phyloP scores from a whole-genome alignment of 64 coral and sea anemone species.

The Acropora tenuis region DNA sequence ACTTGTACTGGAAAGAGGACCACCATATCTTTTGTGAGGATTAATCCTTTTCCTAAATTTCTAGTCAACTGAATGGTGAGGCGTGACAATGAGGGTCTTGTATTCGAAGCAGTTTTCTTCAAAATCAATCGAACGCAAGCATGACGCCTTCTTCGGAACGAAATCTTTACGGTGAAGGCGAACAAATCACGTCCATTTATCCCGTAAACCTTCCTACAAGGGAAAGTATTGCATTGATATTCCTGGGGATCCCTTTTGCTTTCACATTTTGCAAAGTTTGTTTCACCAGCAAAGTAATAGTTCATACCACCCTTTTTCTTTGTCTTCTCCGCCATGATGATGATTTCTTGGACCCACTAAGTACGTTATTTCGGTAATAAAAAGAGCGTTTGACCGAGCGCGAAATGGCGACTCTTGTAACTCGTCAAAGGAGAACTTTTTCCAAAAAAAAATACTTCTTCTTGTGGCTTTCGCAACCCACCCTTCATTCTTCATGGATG shows the following conservation, averaged over 20 bases:
- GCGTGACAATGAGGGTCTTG: too few species aligned
- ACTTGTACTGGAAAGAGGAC: too few species aligned
- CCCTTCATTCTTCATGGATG: too few species aligned
- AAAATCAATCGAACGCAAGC: background rate
- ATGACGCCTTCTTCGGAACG: background rate
- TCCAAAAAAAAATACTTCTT: background rate
- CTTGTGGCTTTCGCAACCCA: background rate
- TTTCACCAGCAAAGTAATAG: constrained; percentile 30
- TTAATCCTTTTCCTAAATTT: too few species aligned
- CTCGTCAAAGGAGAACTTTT: background rate
- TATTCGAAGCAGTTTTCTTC: background rate
- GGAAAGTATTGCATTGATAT: constrained; percentile 58
- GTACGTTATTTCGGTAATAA: constrained; percentile 58
- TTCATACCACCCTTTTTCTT: background rate
- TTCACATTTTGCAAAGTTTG: constrained; percentile 28
- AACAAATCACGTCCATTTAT: constrained; percentile 23
- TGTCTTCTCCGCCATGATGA: background rate
- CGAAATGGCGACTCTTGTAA: constrained; percentile 29
- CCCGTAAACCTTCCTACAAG: constrained; percentile 1
- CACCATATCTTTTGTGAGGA: too few species aligned
- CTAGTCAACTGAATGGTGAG: too few species aligned
- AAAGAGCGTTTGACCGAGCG: constrained; percentile 48
- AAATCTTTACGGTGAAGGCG: constrained; percentile 11
- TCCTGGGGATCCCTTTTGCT: background rate
- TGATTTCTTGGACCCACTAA: background rate